Evolutionary conservation across 2,888 invertebrate species (phyloP), one percentile per base, ranked within the genome.

Genomic region (Dichetophora obliterata): DNA sequence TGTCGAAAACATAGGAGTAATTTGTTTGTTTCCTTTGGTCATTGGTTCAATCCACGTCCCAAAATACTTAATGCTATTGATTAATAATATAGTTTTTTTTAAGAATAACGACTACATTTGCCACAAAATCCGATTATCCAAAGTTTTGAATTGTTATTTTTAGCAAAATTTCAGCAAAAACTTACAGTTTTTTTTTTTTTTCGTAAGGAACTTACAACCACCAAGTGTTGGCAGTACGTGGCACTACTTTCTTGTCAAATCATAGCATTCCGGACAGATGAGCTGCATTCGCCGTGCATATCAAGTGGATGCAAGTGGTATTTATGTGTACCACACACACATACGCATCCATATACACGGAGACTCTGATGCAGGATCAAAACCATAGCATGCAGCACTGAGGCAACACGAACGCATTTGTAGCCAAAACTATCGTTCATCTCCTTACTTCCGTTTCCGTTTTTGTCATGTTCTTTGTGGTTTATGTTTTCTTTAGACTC

Each of bases 221-320:
- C 27, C 43, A 50, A 22, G 43, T 11, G 22, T 43, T 24, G 50
- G 68, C 5, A 24, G 22, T 48, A 43, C 43, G 68, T 48, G 68
- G 24, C 48, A n/a, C 14, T 43, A 43, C 43, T 43, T 43, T 43
- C 14, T 16, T 63, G 63, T 63, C 27, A 27, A 27, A n/a, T 14
- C 63, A 27, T 16, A 34, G 11, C 19, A 31, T n/a, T 4, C 14
- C 11, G 37, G 8, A 34, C 3, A 27, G 31, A 27, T 34, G 16
- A 16, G 43, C 24, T 22, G 27, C 24, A 61, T 27, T 52, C 54
- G 70, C 34, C 11, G 11, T 27, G 59, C 72, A 72, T 72, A 72
- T 43, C 27, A 72, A 72, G 48, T 61, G 72, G 61, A 16, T 61
- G 61, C 72, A 48, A 70, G 54, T 70, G 70, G 19, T 34, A 34